Evolutionary conservation across 2,797 vertebrate species (phyloP), one percentile per base, ranked within the genome.

Genomic region (Scomberomorus guttatus): DNA sequence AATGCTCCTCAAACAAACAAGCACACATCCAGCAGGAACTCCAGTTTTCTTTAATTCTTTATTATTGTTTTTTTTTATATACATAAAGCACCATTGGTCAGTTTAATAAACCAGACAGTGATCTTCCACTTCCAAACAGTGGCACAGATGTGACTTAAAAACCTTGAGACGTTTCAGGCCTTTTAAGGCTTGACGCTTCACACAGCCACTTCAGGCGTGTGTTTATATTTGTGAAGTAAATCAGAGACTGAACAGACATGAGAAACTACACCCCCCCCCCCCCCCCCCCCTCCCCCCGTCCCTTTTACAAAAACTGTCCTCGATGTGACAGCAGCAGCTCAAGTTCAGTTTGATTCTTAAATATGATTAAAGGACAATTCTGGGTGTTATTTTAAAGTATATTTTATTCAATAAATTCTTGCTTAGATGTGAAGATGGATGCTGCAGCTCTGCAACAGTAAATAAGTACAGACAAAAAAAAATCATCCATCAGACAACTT

Each of bases 21-120:
- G 42, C 50, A 54, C 29, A 50, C 3, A 6, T 14, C 32, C 4
- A 27, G 18, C 27, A 12, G 15, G 1, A 58, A 46, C 25, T 39
- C 18, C 11, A 12, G 11, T 56, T 75, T 77, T 34, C 6, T 62
- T 15, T 12, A 22, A 42, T 24, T 61, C n/a, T 82, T 77, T 65
- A 66, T 67, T 72, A 3, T 32, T 34, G 6, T 79, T 57, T 46
- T 24, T 37, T 54, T 39, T 13, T 42, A 3, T 13, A 12, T 55
- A 72, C 61, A 81, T 55, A 46, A 75, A 79, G 83, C 86, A 77
- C 78, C 80, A 57, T 55, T 20, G 25, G 17, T 79, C 17, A 4
- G 68, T 66, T 51, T 24, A 24, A 66, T 17, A 10, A 76, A 59
- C 18, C 57, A 54, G 9, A 52, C 44, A 25, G 15, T 5, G 18